Conservation (phyloP, 1,140 invertebrate genomes). For the Phortica variegata region DNA sequence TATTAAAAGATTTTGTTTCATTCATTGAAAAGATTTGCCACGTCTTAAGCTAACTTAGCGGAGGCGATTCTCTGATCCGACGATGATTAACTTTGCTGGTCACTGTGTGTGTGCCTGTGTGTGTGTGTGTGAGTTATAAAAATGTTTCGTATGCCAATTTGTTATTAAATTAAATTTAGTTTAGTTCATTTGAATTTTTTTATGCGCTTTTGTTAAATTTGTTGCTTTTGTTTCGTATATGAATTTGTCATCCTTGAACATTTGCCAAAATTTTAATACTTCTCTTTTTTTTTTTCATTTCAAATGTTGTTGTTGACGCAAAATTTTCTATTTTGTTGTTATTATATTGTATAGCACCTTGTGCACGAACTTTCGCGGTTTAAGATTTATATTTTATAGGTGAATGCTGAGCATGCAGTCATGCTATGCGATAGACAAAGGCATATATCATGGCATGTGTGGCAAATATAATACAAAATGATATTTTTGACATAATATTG, state of each 20-base stretch:
- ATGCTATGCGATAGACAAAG: neutral
- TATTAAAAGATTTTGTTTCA: too few relatives aligned
- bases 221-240: slow-evolving; percentile 16
- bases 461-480: too few relatives aligned
- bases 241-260: slow-evolving; percentile 42
- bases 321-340: too few relatives aligned
- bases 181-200: slow-evolving; percentile 18
- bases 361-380: slow-evolving; percentile 1
- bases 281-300: slow-evolving; percentile 15
- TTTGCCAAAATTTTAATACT: slow-evolving; percentile 29
- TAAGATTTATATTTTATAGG: slow-evolving; percentile 28
- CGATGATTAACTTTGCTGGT: slow-evolving; percentile 27
- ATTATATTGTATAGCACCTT: too few relatives aligned
- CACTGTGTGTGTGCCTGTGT: neutral
- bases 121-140: slow-evolving; percentile 11
- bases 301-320: slow-evolving; percentile 11
- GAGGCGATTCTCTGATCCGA: slow-evolving; percentile 44
- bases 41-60: slow-evolving; percentile 7
- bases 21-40: too few relatives aligned
- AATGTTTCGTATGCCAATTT: slow-evolving; percentile 6
- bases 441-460: neutral
- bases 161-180: slow-evolving; percentile 18
- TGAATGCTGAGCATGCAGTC: neutral
- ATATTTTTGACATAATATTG: too few relatives aligned
- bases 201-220: too few relatives aligned